Evolutionary conservation across 2,888 invertebrate species (phyloP).

Genomic region (Orthosia gothica): DNA sequence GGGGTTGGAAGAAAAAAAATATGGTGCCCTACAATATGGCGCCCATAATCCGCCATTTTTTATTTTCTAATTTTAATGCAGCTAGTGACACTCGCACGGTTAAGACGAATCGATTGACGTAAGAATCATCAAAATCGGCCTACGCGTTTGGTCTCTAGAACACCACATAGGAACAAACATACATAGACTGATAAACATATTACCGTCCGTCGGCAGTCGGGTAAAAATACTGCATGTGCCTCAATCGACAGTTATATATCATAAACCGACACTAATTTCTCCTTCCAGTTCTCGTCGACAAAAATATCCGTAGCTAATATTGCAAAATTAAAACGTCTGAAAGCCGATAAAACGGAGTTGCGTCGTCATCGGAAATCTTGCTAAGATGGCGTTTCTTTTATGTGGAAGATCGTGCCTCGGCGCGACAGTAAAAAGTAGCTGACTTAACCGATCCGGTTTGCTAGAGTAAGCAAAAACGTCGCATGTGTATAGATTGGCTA

Average conservation of each 20-base stretch:
- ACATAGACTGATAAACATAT: too few species aligned
- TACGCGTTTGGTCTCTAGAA: too few species aligned
- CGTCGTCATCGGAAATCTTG: constrained; percentile 67
- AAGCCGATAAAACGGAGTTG: constrained; percentile 67
- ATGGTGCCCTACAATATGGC: too few species aligned
- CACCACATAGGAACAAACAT: too few species aligned
- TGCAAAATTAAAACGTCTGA: constrained; percentile 53
- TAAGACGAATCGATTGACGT: too few species aligned
- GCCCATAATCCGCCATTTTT: too few species aligned
- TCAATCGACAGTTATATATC: constrained; percentile 1
- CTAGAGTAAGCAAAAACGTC: constrained; percentile 67
- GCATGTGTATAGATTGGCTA: constrained; percentile 56
- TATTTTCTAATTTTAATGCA: too few species aligned
- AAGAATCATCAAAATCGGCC: too few species aligned
- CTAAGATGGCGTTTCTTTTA: constrained; percentile 73
- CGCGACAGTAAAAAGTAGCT: constrained; percentile 73
- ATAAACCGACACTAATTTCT: constrained; percentile 26
- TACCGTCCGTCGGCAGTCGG: too few species aligned
- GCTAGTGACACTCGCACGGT: too few species aligned
- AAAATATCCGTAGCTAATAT: constrained; percentile 46
- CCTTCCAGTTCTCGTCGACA: constrained; percentile 24
- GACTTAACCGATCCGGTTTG: constrained; percentile 69
- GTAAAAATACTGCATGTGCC: too few species aligned
- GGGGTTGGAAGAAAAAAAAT: too few species aligned
- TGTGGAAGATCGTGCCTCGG: constrained; percentile 69